A percentile compares a stretch with the other conserved stretches of the same genome.
Evolutionary conservation across 2,797 vertebrate species (phyloP).

Genomic region (Sebastes trivittatus): DNA sequence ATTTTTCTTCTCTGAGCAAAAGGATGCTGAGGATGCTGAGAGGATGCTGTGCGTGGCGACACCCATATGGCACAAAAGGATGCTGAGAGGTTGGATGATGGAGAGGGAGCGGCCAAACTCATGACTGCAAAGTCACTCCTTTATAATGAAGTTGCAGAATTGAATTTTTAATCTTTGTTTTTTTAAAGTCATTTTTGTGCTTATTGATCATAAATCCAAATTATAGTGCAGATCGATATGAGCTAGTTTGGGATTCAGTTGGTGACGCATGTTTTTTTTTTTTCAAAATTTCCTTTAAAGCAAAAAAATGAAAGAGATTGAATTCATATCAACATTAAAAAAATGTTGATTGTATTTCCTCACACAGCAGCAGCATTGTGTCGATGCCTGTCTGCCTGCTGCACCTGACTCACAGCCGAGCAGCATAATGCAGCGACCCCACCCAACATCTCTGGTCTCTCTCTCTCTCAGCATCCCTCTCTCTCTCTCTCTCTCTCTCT

Average conservation of each 20-base stretch:
- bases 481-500: neutral
- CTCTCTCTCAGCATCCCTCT: constrained; percentile 27
- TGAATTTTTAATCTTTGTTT: too few species aligned
- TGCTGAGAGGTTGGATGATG: constrained; percentile 62
- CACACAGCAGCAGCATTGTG: constrained; percentile 17
- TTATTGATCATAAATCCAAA: neutral
- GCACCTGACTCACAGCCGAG: constrained; percentile 80
- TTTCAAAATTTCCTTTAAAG: neutral
- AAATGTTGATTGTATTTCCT: neutral
- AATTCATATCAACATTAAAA: neutral
- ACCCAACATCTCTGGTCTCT: constrained; percentile 81
- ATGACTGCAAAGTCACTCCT: constrained; percentile 39
- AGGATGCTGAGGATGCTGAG: constrained; percentile 14
- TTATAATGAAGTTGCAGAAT: constrained; percentile 1
- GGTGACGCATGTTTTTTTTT: constrained; percentile 59
- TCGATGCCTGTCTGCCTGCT: constrained; percentile 53
- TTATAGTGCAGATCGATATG: neutral
- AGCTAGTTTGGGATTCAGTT: neutral
- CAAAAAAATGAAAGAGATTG: neutral
- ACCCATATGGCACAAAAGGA: constrained; percentile 81
- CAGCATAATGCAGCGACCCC: constrained; percentile 88
- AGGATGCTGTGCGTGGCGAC: constrained; percentile 64
- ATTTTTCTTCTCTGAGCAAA: neutral
- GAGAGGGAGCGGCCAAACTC: constrained; percentile 76
- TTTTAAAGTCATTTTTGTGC: neutral